Evolutionary conservation across 2,888 invertebrate genomes (phyloP), one percentile per base, ranked within the genome.

Genomic region (Cosmorhoe ocellata): DNA sequence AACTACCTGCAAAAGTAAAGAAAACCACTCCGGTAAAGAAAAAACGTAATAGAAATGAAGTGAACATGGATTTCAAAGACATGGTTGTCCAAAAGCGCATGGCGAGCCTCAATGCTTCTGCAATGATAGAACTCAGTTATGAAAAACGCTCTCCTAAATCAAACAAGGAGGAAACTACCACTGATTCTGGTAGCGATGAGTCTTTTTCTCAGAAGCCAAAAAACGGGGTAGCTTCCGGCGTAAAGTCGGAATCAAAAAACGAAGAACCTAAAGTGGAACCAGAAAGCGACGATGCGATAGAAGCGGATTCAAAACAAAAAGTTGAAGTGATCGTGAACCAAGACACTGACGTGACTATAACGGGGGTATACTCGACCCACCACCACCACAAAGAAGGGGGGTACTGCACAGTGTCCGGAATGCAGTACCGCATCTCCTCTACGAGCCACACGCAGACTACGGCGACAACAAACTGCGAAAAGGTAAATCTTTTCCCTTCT

Each of bases 41-140:
- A 67, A 89, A 91, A 61, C 84, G 92, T n/a, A 92, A 91, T 56
- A 85, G 92, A 61, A 91, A 90, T 46, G 93, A 94, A 75, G 82
- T 93, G 31, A 91, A 93, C 18, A 95, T 95, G 95, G 96, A 96
- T 69, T 88, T 96, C 38, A 95, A 95, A 69, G 96, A 96, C 64
- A 96, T 96, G 93, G 94, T 97, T 4, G 96, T 97, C 10, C 92
- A 95, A 63, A 97, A 97, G 76, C 92, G 97, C 24, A 97, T 97
- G 97, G 97, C 97, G 12, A 96, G 96, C 74, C 86, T 97, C 24
- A 97, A 97, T 79, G 97, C 97, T 9, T 95, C 95, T 27, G 97
- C 97, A 12, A 97, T 97, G 68, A 91, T 97, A 60, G 96, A 97
- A 0, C 97, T 97, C 12, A 96, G 96, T 60, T 97, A 97, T 69